Evolutionary conservation across 2,113 vertebrate species (phyloP).

Genomic region (Indri indri): DNA sequence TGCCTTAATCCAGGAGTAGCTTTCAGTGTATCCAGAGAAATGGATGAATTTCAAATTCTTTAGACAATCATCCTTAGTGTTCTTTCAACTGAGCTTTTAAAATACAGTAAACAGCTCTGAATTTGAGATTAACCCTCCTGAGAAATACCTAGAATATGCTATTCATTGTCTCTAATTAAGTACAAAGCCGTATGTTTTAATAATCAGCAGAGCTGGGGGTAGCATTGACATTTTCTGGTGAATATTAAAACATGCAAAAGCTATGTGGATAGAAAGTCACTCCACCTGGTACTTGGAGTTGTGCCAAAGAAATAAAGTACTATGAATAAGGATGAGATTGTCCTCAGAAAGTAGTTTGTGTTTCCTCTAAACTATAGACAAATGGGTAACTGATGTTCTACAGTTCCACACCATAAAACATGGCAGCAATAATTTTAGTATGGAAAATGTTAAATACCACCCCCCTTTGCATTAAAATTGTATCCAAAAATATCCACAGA

Average conservation of each 20-base stretch:
- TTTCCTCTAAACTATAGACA: slow-evolving; percentile 10
- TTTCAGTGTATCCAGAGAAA: slow-evolving; percentile 1
- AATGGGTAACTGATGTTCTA: neutral
- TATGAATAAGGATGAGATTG: slow-evolving; percentile 38
- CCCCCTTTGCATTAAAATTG: neutral
- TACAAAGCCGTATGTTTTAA: slow-evolving; percentile 29
- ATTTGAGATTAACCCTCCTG: neutral
- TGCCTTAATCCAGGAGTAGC: neutral
- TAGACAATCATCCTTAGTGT: neutral
- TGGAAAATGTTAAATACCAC: slow-evolving; percentile 28
- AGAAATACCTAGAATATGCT: slow-evolving; percentile 28
- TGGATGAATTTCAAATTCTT: neutral
- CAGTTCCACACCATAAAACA: slow-evolving; percentile 18
- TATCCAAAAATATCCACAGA: neutral
- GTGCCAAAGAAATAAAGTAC: slow-evolving; percentile 31
- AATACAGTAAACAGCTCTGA: slow-evolving; percentile 42
- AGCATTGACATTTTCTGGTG: slow-evolving; percentile 45
- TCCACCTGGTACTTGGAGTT: slow-evolving; percentile 48
- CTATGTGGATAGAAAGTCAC: slow-evolving; percentile 25
- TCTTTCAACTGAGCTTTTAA: slow-evolving; percentile 25
- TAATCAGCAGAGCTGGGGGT: slow-evolving; percentile 33
- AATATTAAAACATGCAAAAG: slow-evolving; percentile 58
- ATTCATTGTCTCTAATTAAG: slow-evolving; percentile 60
- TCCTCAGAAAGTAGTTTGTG: slow-evolving; percentile 45
- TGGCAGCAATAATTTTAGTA: slow-evolving; percentile 4